Evolutionary conservation across 2,797 vertebrate species (phyloP).

Genomic region (Aplochiton taeniatus): DNA sequence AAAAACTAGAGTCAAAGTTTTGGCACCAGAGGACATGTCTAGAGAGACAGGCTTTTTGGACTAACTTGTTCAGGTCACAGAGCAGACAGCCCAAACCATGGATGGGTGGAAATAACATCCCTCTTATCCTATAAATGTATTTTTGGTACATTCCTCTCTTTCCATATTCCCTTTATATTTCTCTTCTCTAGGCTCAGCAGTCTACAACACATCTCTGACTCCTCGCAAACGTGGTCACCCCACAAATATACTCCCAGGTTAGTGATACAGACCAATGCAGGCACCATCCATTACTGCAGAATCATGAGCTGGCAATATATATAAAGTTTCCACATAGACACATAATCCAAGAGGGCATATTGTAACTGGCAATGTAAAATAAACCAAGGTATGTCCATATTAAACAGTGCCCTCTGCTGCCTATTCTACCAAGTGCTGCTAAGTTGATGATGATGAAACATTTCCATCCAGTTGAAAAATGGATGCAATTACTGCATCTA

Average conservation of each 20-base stretch:
- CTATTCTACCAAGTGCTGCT: background rate
- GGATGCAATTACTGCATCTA: conserved; percentile 5
- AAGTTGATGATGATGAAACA: background rate
- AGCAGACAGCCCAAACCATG: no score
- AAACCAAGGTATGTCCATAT: conserved; percentile 20
- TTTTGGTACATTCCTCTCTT: conserved; percentile 1
- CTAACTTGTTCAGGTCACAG: no score
- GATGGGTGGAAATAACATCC: background rate
- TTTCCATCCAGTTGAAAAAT: background rate
- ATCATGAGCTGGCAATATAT: no score
- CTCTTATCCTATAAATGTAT: background rate
- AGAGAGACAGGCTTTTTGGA: no score
- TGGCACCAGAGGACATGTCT: no score
- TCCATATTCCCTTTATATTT: conserved; percentile 18
- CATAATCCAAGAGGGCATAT: background rate
- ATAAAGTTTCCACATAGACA: no score
- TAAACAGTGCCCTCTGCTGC: conserved; percentile 64
- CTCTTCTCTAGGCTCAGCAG: conserved; percentile 81
- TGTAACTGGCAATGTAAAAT: background rate
- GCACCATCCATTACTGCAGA: no score
- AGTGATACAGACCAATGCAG: conserved; percentile 10
- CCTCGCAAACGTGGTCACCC: conserved; percentile 76
- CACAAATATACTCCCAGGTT: conserved; percentile 72
- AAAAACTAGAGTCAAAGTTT: background rate
- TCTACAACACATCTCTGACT: conserved; percentile 89